Conservation (phyloP, 2,797 vertebrate species). For the Sarcoramphus papa region DNA sequence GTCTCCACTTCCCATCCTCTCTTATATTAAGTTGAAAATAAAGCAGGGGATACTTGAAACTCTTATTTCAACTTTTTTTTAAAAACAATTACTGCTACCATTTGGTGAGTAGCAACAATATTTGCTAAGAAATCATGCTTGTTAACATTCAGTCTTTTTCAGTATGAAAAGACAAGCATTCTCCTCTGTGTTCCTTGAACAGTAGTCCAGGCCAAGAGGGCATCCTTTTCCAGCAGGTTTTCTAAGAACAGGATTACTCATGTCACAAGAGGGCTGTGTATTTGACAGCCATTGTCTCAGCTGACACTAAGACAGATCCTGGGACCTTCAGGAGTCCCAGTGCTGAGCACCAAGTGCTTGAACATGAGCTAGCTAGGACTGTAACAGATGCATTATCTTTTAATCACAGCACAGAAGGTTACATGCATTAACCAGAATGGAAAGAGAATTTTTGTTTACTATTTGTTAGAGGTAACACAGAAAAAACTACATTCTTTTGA, state of each 20-base stretch:
- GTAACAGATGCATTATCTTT: neutral
- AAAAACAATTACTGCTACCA: neutral
- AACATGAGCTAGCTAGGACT: neutral
- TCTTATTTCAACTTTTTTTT: neutral
- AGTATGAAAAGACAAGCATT: neutral
- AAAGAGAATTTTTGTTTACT: neutral
- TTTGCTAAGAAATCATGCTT: neutral
- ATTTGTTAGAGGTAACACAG: neutral
- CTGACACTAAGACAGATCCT: neutral
- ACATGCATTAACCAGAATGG: fast-evolving
- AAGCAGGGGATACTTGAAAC: neutral
- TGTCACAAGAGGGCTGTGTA: neutral
- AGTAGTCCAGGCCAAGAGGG: neutral
- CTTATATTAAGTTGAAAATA: neutral
- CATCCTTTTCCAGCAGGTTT: neutral
- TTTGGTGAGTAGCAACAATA: neutral
- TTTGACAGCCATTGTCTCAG: neutral
- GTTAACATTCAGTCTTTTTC: neutral
- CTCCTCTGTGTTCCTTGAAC: neutral
- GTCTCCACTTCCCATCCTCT: neutral
- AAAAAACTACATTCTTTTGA: neutral
- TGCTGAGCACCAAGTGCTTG: neutral
- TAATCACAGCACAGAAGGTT: neutral
- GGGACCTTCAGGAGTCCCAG: neutral
- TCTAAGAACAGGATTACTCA: neutral